Conservation (phyloP, 1,140 invertebrate species). For the Drosophila takahashii region DNA sequence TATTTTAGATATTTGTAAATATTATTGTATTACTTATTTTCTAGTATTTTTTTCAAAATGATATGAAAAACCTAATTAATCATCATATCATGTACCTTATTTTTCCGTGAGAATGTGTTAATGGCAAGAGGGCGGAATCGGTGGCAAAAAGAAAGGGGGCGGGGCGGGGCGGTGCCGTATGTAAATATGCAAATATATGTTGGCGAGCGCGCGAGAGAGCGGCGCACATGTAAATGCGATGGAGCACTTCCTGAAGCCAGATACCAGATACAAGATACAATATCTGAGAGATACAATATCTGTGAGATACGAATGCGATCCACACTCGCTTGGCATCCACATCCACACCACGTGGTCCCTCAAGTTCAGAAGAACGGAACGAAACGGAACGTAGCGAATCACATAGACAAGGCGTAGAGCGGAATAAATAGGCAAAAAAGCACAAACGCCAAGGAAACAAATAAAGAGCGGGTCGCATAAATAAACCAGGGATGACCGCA, state of each 20-base stretch:
- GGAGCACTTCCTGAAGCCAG: constrained; percentile 75
- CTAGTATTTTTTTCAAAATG: background rate
- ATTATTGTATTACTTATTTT: background rate
- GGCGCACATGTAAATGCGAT: constrained; percentile 68
- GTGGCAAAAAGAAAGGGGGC: constrained; percentile 13
- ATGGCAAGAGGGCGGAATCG: constrained; percentile 13
- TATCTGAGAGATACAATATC: constrained; percentile 41
- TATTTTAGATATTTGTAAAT: background rate
- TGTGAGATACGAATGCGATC: constrained; percentile 46
- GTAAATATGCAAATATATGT: constrained; percentile 64
- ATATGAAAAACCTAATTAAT: background rate
- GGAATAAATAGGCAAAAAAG: constrained; percentile 67
- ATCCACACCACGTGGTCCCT: constrained; percentile 72
- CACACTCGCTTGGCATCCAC: constrained; percentile 48
- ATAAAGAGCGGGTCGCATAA: constrained; percentile 46
- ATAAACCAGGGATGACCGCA: constrained; percentile 40
- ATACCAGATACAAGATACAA: constrained; percentile 52
- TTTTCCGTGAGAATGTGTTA: background rate
- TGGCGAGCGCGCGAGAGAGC: constrained; percentile 24
- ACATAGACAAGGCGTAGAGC: constrained; percentile 61
- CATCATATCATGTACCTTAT: background rate
- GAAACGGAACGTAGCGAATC: constrained; percentile 40
- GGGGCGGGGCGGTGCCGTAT: constrained; percentile 39
- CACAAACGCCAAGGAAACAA: constrained; percentile 27
- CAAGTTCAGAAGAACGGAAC: constrained; percentile 73